Evolutionary conservation across 1,140 invertebrate species (phyloP), one percentile per base, ranked within the genome.

Genomic region (Drosophila burlai): DNA sequence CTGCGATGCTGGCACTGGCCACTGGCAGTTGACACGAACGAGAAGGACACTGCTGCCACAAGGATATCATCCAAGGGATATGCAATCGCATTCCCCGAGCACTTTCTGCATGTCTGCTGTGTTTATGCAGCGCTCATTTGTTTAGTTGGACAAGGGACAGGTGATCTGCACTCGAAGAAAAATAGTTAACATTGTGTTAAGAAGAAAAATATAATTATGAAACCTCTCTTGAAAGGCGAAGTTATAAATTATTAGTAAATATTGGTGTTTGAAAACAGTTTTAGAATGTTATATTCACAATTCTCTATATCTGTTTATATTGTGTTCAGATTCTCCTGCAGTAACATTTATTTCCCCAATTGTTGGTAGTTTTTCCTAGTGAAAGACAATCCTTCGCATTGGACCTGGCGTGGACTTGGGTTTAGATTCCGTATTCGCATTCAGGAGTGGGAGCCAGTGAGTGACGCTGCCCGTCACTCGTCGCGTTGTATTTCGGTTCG

Each of bases 401-500:
- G 29, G 29, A 63, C 40, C 49, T 8, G 72, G 71, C 58, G 50
- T 31, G 54, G 61, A 75, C 57, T 81, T 61, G 31, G 65, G 59
- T 38, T 50, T 64, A 64, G 52, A 63, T 46, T 78, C 42, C 55
- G 21, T 24, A 43, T 61, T 64, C 50, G 31, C 31, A 71, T 68
- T 71, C 45, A 34, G 34, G 8, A 31, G 34, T 57, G 57, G 42
- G 34, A 55, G 8, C 24, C 36, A 45, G 50, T 79, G 84, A 78
- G 46, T 80, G 77, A 82, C 80, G 57, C 71, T 73, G 52, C 68
- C 69, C 79, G 85, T 84, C 84, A 89, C 72, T 83, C 80, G 84
- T 78, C 84, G 84, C 77, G 84, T 84, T 84, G 85, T 90, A 76
- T 80, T 90, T 85, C 85, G 82, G 85, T 90, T 90, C 85, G 85